Base-by-base conservation (phyloP, 2,797 vertebrate species). In the Chiroxiphia lanceolata region DNA sequence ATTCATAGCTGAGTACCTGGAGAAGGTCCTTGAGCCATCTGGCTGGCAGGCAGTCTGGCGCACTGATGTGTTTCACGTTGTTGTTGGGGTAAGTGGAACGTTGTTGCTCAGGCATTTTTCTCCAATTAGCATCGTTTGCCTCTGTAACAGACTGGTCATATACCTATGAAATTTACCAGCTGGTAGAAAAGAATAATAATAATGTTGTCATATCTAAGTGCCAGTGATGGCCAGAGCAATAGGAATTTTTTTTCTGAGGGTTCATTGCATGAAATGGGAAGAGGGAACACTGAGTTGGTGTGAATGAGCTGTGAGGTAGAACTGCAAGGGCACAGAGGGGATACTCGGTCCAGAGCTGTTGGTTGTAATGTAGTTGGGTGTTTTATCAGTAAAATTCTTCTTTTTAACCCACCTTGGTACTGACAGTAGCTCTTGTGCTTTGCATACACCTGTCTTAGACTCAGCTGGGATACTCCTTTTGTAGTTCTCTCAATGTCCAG, bases 41-140 rank as follows among this genome's bases (percentile, higher is more conserved):
- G 99, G 99, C 88, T 99, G 99, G 99, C 97, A 97, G 95, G 99
- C 99, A 3, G 13, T 99, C 64, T 99, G 99, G 99, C 98, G 97
- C 74, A 99, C 99, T 10, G 97, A 98, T 8, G 97, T 98, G 27
- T 99, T 99, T 89, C 98, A 99, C 78, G 98, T 99, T 65, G 97
- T 99, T 63, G 98, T 99, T 34, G 98, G 98, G 98, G 99, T 99
- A 95, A 98, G 97, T 94, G 50, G 10, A 60, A 71, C 6, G 9
- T 44, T 71, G 33, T 71, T 94, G 44, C 76, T 90, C 50, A 67
- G 74, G 15, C 69, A 10, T 82, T 92, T 93, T 59, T 89, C 71
- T 96, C 25, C 51, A 38, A 10, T 61, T 78, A 20, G 47, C 33
- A 36, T 47, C 3, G 53, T 51, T 93, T 76, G 50, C 16, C 51